These are phyloP conservation scores for Ridgeia piscesae DNA, from an alignment of 1,140 invertebrate genomes.

Conservation along the genomic window DNA sequence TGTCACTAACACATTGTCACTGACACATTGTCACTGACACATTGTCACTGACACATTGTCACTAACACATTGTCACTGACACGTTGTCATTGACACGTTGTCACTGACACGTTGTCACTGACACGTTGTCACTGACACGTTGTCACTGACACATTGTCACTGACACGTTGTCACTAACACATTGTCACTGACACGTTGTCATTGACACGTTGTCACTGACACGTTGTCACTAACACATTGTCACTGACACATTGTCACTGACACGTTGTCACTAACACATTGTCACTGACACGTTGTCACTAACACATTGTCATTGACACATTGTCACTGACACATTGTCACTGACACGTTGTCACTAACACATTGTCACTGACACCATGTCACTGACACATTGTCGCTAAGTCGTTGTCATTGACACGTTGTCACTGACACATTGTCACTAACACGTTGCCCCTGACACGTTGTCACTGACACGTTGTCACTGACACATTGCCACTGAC, in stretches of 20 bases:
- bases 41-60: not conserved
- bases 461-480: not conserved
- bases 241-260: not conserved
- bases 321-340: not conserved
- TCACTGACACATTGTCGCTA: not conserved
- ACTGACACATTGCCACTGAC: not conserved
- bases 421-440: not conserved
- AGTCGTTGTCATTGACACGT: no score
- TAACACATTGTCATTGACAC: not conserved
- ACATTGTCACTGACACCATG: not conserved
- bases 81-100: not conserved
- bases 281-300: not conserved
- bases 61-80: not conserved
- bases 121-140: not conserved
- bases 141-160: not conserved
- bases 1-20: not conserved
- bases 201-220: not conserved
- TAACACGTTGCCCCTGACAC: not conserved
- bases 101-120: not conserved
- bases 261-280: not conserved
- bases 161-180: no score
- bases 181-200: not conserved
- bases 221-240: not conserved
- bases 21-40: not conserved
- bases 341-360: not conserved